phyloP scores from a whole-genome alignment of 1,140 invertebrate species.

The Drosophila pallidifrons region DNA sequence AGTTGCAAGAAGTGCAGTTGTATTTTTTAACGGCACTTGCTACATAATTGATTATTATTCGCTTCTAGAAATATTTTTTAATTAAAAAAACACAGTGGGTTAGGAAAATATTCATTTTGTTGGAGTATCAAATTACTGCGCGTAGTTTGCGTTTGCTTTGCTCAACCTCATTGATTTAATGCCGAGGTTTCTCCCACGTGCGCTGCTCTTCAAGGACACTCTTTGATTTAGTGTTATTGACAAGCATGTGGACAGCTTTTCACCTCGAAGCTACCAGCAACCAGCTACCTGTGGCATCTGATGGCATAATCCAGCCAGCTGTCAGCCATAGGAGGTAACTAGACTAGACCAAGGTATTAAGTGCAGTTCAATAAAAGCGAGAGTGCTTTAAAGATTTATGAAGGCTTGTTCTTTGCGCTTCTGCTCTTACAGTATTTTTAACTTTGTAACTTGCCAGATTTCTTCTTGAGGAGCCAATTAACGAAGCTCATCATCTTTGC shows the following conservation, averaged over 20 bases:
- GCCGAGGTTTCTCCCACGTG: neutral
- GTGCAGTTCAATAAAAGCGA: neutral
- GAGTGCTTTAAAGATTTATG: neutral
- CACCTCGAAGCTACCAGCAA: slow-evolving; percentile 5
- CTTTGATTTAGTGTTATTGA: slow-evolving; percentile 37
- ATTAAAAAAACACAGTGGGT: no score
- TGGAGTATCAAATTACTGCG: slow-evolving; percentile 1
- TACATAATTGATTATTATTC: neutral
- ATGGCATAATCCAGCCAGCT: neutral
- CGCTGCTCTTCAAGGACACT: neutral
- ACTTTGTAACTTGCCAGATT: no score
- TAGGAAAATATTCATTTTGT: neutral
- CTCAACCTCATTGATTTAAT: slow-evolving; percentile 17
- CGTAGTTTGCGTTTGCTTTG: neutral
- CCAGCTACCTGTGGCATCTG: slow-evolving; percentile 20
- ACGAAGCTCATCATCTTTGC: no score
- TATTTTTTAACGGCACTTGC: neutral
- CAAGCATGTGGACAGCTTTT: neutral
- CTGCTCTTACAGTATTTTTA: no score
- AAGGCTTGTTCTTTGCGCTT: no score
- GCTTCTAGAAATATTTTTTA: no score
- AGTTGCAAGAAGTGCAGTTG: neutral
- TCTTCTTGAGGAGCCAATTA: no score
- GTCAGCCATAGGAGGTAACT: neutral
- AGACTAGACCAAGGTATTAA: neutral